These are phyloP conservation scores for Sycobia sp. DNA, from an alignment of 1,140 invertebrate species.

Conservation along the genomic window DNA sequence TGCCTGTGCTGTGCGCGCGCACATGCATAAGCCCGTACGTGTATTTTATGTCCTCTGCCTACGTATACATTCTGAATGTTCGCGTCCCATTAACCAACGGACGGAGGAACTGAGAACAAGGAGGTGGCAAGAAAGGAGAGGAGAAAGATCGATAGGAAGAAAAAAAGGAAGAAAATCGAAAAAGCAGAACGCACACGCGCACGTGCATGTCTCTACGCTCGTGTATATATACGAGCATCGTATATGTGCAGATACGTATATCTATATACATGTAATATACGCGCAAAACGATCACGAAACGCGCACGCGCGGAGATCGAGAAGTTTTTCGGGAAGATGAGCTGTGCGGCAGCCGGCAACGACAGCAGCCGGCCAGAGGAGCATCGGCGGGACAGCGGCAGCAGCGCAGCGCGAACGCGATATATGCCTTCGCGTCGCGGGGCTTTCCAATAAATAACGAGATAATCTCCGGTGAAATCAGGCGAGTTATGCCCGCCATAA, in stretches of 20 bases:
- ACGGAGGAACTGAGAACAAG: too few species aligned
- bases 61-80: background rate
- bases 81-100: conserved; percentile 8
- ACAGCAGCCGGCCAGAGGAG: too few species aligned
- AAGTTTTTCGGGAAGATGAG: conserved; percentile 12
- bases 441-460: conserved; percentile 61
- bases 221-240: too few species aligned
- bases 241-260: too few species aligned
- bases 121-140: background rate
- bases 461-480: conserved; percentile 61
- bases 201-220: too few species aligned
- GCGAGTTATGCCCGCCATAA: conserved; percentile 59
- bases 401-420: too few species aligned
- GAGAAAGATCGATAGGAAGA: background rate
- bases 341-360: background rate
- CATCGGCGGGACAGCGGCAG: too few species aligned
- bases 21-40: too few species aligned
- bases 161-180: conserved; percentile 6
- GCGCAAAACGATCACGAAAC: too few species aligned
- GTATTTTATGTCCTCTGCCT: background rate
- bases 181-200: background rate
- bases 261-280: too few species aligned
- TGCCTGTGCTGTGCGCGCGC: too few species aligned
- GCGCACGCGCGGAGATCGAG: too few species aligned
- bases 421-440: conserved; percentile 15